These are phyloP conservation scores for Manacus vitellinus DNA, from an alignment of 2,113 vertebrate genomes.

Conservation along the genomic window DNA sequence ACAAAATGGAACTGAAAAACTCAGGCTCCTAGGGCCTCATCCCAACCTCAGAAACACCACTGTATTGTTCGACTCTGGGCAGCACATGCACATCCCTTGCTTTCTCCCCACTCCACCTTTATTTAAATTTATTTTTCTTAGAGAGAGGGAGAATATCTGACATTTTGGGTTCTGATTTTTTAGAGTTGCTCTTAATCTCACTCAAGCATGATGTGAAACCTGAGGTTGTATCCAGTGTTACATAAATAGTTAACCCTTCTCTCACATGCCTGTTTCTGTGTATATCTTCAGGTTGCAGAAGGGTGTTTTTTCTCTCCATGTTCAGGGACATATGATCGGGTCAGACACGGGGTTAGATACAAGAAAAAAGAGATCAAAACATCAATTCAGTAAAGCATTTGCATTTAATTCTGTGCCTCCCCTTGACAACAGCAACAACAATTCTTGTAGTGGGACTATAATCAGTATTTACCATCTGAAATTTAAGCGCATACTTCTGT, in stretches of 20 bases:
- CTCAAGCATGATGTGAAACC: neutral
- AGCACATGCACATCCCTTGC: rapidly evolving
- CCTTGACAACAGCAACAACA: neutral
- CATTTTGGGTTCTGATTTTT: neutral
- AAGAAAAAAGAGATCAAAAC: neutral
- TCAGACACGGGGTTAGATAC: neutral
- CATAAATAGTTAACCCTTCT: neutral
- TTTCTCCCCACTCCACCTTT: rapidly evolving
- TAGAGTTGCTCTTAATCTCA: neutral
- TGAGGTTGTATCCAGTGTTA: neutral
- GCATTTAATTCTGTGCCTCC: neutral
- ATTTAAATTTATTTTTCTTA: neutral
- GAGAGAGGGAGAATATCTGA: neutral
- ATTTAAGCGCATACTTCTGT: neutral
- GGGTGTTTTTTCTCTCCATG: rapidly evolving
- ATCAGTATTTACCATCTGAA: neutral
- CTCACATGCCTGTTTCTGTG: neutral
- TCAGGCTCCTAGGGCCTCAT: neutral
- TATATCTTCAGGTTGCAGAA: neutral
- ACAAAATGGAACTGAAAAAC: neutral
- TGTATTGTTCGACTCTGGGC: rapidly evolving
- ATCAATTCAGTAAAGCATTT: neutral
- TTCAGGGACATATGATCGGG: neutral
- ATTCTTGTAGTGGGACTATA: neutral
- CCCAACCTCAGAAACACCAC: rapidly evolving